Base-by-base conservation (phyloP, 1,140 invertebrate genomes). In the Lepidurus arcticus region DNA sequence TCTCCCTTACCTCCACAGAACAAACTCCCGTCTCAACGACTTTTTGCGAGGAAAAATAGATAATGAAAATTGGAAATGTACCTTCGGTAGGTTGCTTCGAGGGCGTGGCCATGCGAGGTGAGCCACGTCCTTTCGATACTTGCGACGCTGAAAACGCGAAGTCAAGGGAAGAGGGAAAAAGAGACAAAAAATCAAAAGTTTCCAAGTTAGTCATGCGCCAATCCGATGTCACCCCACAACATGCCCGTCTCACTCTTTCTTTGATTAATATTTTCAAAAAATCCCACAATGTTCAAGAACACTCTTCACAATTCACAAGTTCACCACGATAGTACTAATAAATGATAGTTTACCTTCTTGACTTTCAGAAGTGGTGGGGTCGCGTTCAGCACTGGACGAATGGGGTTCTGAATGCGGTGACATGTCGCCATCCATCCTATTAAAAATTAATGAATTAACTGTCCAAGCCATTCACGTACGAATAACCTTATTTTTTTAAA, bases 391-490 rank as follows among this genome's bases (percentile, higher is more conserved):
- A 44, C 75, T 80, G 11, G 53, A 47, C 13, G 75, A 77, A 73
- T 78, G 53, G 21, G 79, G 79, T 34, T 80, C 79, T 11, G 79
- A 77, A 8, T 76, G 43, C 10, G 79, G 79, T 21, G 79, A 80
- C 42, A 73, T 77, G 42, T 80, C 79, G 47, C 79, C 79, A 44
- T 80, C 79, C 16, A 73, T 77, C 34, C 79, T 80, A 44, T 13
- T n/a, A 44, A 77, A 75, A 47, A 44, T 73, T n/a, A 8, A 79
- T 24, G 73, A 76, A 16, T 4, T 75, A 75, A 21, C 16, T 10
- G 13, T 75, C 21, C 16, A n/a, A 13, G 5, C 34, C 75, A 43
- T 42, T 77, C 26, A n/a, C 45, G 5, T 1, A 34, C 44, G 11
- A 73, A 47, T 44, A 42, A 34, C 34, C 34, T 34, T 34, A 34